phyloP scores from a whole-genome alignment of 2,888 invertebrate genomes.

The Hirudinaria manillensis region DNA sequence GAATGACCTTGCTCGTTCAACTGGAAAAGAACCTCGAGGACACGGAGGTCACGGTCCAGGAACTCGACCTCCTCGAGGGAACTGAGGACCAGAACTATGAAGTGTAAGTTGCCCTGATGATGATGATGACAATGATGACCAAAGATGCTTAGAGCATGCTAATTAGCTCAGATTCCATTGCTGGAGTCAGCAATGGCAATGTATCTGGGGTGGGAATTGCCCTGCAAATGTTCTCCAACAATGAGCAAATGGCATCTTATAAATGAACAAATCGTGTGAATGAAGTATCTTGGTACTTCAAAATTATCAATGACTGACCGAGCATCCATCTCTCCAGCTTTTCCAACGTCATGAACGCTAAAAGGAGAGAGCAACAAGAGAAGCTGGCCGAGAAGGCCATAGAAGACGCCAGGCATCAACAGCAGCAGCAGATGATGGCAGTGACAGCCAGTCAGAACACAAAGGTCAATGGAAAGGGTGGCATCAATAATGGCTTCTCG shows the following conservation, averaged over 20 bases:
- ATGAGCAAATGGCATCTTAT: too few species aligned
- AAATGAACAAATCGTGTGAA: too few species aligned
- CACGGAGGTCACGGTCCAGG: slow-evolving; percentile 65
- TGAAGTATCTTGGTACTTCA: too few species aligned
- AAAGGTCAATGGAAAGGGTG: neutral
- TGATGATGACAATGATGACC: neutral
- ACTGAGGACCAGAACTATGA: slow-evolving; percentile 58
- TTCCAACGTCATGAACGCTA: slow-evolving; percentile 67
- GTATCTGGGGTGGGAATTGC: too few species aligned
- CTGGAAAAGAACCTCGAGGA: slow-evolving; percentile 78
- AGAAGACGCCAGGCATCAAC: slow-evolving; percentile 39
- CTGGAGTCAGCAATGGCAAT: neutral
- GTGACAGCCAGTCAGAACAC: slow-evolving; percentile 18
- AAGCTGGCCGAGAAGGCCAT: slow-evolving; percentile 44
- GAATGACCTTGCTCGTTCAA: slow-evolving; percentile 73
- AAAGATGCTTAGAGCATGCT: neutral
- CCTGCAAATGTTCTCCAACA: too few species aligned
- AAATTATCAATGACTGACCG: too few species aligned
- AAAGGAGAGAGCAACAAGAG: slow-evolving; percentile 68
- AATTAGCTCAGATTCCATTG: neutral
- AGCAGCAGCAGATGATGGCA: slow-evolving; percentile 47
- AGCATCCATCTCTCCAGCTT: slow-evolving; percentile 45
- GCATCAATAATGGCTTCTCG: neutral
- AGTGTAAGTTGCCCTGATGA: slow-evolving; percentile 43
- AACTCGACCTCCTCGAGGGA: slow-evolving; percentile 57